phyloP scores from a whole-genome alignment of 35 echinoderm and acorn worm genomes.

The Hemicentrotus pulcherrimus region DNA sequence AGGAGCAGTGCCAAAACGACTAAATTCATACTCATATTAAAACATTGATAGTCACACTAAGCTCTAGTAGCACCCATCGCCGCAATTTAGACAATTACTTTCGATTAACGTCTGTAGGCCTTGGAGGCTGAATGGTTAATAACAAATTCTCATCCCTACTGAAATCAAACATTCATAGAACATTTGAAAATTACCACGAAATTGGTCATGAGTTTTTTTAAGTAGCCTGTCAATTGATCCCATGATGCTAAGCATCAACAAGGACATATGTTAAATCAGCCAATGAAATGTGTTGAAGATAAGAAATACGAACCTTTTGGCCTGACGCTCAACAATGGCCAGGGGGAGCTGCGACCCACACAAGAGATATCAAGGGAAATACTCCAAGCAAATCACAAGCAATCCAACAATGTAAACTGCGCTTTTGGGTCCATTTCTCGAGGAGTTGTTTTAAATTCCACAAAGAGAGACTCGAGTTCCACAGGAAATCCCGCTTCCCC shows the following conservation, averaged over 20 bases:
- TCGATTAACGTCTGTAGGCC: not conserved
- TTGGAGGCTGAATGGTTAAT: not conserved
- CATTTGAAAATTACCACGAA: not conserved
- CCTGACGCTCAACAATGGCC: not conserved
- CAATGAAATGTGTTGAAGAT: not conserved
- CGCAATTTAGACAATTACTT: too few species aligned
- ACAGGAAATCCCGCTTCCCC: conserved; percentile 7
- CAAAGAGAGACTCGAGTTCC: not conserved
- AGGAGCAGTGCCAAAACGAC: too few species aligned
- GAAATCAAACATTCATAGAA: not conserved
- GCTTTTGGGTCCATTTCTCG: conserved; percentile 38
- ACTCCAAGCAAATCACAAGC: conserved; percentile 39
- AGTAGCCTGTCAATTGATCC: not conserved
- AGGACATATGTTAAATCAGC: not conserved
- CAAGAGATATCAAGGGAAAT: conserved; percentile 19
- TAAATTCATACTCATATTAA: too few species aligned
- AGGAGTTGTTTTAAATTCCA: conserved; percentile 13
- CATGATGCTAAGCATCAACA: not conserved
- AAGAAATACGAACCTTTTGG: not conserved
- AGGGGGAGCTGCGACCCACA: not conserved
- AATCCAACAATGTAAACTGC: not conserved
- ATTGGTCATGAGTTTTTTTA: not conserved
- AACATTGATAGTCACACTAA: too few species aligned
- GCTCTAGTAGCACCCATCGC: too few species aligned
- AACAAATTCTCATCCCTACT: not conserved